Evolutionary conservation across 2,113 vertebrate species (phyloP), one percentile per base, ranked within the genome.

Genomic region (Trichomycterus rosablanca): DNA sequence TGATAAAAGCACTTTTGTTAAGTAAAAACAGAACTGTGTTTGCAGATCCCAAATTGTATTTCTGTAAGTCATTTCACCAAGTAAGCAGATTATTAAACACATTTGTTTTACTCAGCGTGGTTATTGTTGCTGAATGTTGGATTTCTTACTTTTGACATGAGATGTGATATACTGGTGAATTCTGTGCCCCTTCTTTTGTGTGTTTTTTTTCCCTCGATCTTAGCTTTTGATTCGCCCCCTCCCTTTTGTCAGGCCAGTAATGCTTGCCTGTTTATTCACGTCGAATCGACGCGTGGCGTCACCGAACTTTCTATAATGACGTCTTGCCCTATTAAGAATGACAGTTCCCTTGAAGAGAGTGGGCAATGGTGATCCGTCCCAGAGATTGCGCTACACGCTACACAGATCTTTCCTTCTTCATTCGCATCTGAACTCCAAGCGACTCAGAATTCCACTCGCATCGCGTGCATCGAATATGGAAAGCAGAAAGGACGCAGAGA

Each of bases 301-400:
- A 97, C 87, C 86, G 82, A 85, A 87, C 90, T 86, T 88, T 87
- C 87, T 86, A 87, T 91, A 90, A 89, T 93, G 92, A 93, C 90
- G 92, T 89, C 84, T 32, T 86, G 88, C 90, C 88, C 88, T 89
- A 88, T 88, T 91, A 91, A 91, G 91, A 92, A 92, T 97, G 93
- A 94, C 94, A 95, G 91, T 87, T 93, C 88, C 82, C 88, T 89
- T 91, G 89, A 90, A 89, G 89, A 89, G 93, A 89, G 87, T 88
- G 92, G 89, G 89, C 89, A 90, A 93, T 92, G 91, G 92, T 93
- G 92, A 90, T 92, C 92, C 93, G 91, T 93, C 92, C 92, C 94
- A 93, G 90, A 92, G 88, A 88, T 89, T 81, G 88, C 78, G 84
- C 84, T 79, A 87, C 91, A 75, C 88, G 88, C 85, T 78, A 84